Conservation (phyloP, 1,140 invertebrate genomes). For the Amyelois transitella region DNA sequence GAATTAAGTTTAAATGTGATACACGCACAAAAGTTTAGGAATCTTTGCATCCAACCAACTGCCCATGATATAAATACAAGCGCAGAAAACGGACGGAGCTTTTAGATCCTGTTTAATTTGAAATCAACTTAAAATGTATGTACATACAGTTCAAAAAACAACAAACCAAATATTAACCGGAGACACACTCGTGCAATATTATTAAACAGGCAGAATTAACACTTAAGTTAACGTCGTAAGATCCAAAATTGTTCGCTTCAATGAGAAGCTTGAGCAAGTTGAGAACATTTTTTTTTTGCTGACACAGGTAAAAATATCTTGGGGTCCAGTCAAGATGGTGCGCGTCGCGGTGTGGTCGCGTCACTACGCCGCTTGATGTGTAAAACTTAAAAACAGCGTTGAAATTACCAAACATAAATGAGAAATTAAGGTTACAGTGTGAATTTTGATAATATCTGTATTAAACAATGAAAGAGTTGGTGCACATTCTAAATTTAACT, state of each 20-base stretch:
- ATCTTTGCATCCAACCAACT: conserved; percentile 51
- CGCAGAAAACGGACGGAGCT: conserved; percentile 37
- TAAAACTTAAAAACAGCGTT: not conserved
- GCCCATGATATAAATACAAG: conserved; percentile 50
- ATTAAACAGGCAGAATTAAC: conserved; percentile 9
- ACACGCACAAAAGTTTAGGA: conserved; percentile 36
- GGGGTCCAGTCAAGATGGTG: conserved; percentile 53
- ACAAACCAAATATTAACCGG: conserved; percentile 11
- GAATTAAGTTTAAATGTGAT: too few relatives aligned
- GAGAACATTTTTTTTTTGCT: conserved; percentile 60
- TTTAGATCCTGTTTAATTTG: conserved; percentile 14
- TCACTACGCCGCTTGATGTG: not conserved
- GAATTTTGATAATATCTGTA: not conserved
- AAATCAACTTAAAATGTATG: conserved; percentile 12
- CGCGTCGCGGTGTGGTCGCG: conserved; percentile 32
- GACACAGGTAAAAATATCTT: conserved; percentile 69
- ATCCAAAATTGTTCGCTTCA: conserved; percentile 3
- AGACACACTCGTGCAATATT: conserved; percentile 31
- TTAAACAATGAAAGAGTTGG: conserved; percentile 8
- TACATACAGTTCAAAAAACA: conserved; percentile 18
- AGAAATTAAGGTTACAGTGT: not conserved
- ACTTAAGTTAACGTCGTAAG: not conserved
- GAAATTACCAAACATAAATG: not conserved
- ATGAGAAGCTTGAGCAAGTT: not conserved
- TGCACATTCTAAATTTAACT: not conserved